Percentiles rank a stretch among this genome's conserved stretches.
Evolutionary conservation across 2,888 invertebrate genomes (phyloP).

Genomic region (Agrotis exclamationis): DNA sequence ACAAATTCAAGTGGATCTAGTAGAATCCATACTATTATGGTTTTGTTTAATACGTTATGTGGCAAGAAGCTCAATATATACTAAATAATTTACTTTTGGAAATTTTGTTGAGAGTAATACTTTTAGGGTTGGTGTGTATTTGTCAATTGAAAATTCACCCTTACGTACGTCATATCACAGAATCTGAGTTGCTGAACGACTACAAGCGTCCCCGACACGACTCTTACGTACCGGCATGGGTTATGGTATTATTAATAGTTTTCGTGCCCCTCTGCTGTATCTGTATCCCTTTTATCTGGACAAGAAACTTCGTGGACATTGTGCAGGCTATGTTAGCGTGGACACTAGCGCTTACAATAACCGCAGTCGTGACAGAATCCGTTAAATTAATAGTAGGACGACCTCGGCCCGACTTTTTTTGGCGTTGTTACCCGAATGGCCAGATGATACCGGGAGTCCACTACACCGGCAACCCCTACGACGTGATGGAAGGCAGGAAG

Average conservation of each 20-base stretch:
- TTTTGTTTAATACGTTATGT: slow-evolving; percentile 61
- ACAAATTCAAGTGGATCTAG: slow-evolving; percentile 39
- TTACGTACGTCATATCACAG: slow-evolving; percentile 93
- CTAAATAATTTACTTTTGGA: slow-evolving; percentile 66
- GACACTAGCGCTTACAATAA: slow-evolving; percentile 92
- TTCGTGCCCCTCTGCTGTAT: slow-evolving; percentile 91
- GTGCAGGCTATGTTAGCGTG: slow-evolving; percentile 87
- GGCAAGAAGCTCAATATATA: slow-evolving; percentile 59
- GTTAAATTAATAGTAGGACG: slow-evolving; percentile 92
- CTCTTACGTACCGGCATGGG: slow-evolving; percentile 92
- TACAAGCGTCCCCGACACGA: slow-evolving; percentile 93
- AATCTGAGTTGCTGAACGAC: slow-evolving; percentile 93
- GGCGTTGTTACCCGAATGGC: slow-evolving; percentile 95
- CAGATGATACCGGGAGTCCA: slow-evolving; percentile 82
- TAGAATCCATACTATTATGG: slow-evolving; percentile 17
- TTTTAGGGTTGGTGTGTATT: slow-evolving; percentile 70
- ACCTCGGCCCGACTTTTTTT: slow-evolving; percentile 96
- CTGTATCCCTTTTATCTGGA: slow-evolving; percentile 78
- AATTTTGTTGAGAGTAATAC: slow-evolving; percentile 70
- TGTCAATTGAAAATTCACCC: slow-evolving; percentile 92
- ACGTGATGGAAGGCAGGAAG: slow-evolving; percentile 94
- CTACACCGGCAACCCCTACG: slow-evolving; percentile 92
- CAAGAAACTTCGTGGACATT: slow-evolving; percentile 68
- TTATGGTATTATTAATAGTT: slow-evolving; percentile 92
- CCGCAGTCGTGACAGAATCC: slow-evolving; percentile 92